These are phyloP conservation scores for Tromatobia lineatoria DNA, from an alignment of 2,888 invertebrate genomes.

Conservation along the genomic window DNA sequence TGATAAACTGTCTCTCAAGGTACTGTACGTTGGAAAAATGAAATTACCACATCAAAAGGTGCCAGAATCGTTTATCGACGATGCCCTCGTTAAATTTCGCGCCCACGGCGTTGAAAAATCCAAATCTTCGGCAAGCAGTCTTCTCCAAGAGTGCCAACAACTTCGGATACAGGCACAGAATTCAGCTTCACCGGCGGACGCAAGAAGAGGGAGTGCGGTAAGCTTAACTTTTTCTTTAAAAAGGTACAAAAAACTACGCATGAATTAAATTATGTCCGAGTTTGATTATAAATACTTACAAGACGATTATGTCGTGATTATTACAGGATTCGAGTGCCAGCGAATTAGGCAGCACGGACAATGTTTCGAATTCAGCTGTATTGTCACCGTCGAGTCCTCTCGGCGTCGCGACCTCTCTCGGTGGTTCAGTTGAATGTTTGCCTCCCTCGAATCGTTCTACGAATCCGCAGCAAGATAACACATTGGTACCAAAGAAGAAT, in stretches of 20 bases:
- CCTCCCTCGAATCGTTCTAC: constrained; percentile 74
- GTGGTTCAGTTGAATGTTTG: constrained; percentile 81
- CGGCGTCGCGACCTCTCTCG: constrained; percentile 74
- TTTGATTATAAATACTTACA: background rate
- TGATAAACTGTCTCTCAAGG: constrained; percentile 86
- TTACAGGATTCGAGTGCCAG: constrained; percentile 81
- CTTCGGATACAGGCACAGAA: constrained; percentile 78
- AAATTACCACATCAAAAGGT: constrained; percentile 93
- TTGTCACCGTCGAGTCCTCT: constrained; percentile 80
- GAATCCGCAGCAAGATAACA: constrained; percentile 71
- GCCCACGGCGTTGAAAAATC: constrained; percentile 92
- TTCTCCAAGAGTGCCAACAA: constrained; percentile 85
- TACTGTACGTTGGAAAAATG: constrained; percentile 96
- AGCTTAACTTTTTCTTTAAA: constrained; percentile 56
- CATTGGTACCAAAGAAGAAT: constrained; percentile 72
- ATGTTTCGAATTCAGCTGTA: constrained; percentile 81
- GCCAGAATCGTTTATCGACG: constrained; percentile 95
- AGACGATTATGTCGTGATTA: background rate
- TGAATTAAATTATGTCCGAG: no score
- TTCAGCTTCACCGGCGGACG: constrained; percentile 72
- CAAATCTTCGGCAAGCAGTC: constrained; percentile 86
- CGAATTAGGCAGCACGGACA: constrained; percentile 82
- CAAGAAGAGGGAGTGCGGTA: constrained; percentile 82
- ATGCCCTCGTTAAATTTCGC: constrained; percentile 94
- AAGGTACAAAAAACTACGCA: background rate